A percentile compares a stretch with the other conserved stretches of the same genome.
phyloP scores from a whole-genome alignment of 2,797 vertebrate genomes.

The Odontamblyopus rebecca region DNA sequence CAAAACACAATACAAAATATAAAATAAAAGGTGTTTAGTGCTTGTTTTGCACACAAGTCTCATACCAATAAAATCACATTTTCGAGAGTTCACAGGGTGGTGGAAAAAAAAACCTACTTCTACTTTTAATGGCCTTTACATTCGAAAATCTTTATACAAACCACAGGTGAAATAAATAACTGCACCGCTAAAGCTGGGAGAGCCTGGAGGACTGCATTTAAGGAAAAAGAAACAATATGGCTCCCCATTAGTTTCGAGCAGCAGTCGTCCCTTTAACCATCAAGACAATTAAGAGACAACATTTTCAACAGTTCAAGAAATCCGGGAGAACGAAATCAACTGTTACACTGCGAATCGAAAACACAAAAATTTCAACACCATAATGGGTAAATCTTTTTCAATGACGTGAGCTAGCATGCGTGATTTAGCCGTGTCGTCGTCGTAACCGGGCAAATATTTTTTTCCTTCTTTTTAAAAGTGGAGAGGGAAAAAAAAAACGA shows the following conservation, averaged over 20 bases:
- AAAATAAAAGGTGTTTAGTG: conserved; percentile 77
- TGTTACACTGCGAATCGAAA: conserved; percentile 66
- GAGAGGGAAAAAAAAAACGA: background rate
- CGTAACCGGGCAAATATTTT: conserved; percentile 46
- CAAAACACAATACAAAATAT: conserved; percentile 81
- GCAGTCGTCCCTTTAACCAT: conserved; percentile 72
- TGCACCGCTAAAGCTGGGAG: conserved; percentile 80
- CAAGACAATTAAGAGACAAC: conserved; percentile 67
- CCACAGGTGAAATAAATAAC: conserved; percentile 92
- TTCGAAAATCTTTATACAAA: conserved; percentile 84
- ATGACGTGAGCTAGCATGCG: conserved; percentile 88
- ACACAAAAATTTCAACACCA: conserved; percentile 64
- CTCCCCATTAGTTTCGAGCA: conserved; percentile 62
- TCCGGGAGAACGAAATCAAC: conserved; percentile 46
- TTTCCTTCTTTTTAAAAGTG: conserved; percentile 42
- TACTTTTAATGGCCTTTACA: conserved; percentile 82
- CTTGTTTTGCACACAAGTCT: conserved; percentile 69
- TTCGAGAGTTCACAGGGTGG: conserved; percentile 76
- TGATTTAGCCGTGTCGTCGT: conserved; percentile 80
- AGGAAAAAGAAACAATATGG: conserved; percentile 44
- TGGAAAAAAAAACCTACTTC: conserved; percentile 63
- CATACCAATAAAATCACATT: conserved; percentile 80
- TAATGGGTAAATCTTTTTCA: conserved; percentile 81
- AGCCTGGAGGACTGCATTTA: conserved; percentile 72
- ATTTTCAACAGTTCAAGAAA: conserved; percentile 40